Conservation (phyloP, 2,888 invertebrate species). For the Carabus problematicus region DNA sequence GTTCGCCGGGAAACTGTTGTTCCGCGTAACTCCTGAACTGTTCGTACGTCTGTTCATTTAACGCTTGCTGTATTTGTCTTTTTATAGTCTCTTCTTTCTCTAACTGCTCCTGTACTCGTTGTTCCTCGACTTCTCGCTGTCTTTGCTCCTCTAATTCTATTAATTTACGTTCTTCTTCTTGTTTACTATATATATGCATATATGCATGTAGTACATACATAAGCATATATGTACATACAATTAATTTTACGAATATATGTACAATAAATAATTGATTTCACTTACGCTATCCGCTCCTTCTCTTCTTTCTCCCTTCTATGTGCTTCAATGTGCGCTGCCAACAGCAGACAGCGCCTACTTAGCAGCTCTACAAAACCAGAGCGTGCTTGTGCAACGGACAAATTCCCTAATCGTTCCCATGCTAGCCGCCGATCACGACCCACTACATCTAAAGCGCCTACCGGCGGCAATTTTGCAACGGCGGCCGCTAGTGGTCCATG, state of each 20-base stretch:
- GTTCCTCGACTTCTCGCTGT: conserved; percentile 69
- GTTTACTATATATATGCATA: conserved; percentile 55
- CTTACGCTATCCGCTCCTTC: conserved; percentile 69
- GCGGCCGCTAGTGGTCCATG: conserved; percentile 82
- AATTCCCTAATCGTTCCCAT: conserved; percentile 90
- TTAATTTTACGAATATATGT: neutral
- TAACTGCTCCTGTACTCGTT: conserved; percentile 67
- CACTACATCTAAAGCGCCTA: conserved; percentile 94
- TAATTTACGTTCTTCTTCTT: conserved; percentile 65
- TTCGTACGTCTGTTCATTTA: conserved; percentile 92
- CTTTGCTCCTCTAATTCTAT: conserved; percentile 67
- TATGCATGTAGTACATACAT: conserved; percentile 18
- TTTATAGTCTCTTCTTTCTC: conserved; percentile 71
- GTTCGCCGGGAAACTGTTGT: conserved; percentile 87
- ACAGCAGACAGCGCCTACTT: conserved; percentile 86
- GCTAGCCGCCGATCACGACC: conserved; percentile 91
- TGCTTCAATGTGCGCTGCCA: conserved; percentile 90
- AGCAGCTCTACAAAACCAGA: conserved; percentile 89
- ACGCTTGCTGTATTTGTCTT: conserved; percentile 90
- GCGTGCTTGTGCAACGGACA: conserved; percentile 88
- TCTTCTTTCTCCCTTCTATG: conserved; percentile 88
- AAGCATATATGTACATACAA: conserved; percentile 34
- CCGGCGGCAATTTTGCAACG: conserved; percentile 71
- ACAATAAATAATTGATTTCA: conserved; percentile 40
- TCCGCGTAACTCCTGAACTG: conserved; percentile 92